A percentile compares a stretch with the other conserved stretches of the same genome.
phyloP scores from a whole-genome alignment of 30 jellyfish, hydroid and myxozoan species.

The Turritopsis dohrnii region DNA sequence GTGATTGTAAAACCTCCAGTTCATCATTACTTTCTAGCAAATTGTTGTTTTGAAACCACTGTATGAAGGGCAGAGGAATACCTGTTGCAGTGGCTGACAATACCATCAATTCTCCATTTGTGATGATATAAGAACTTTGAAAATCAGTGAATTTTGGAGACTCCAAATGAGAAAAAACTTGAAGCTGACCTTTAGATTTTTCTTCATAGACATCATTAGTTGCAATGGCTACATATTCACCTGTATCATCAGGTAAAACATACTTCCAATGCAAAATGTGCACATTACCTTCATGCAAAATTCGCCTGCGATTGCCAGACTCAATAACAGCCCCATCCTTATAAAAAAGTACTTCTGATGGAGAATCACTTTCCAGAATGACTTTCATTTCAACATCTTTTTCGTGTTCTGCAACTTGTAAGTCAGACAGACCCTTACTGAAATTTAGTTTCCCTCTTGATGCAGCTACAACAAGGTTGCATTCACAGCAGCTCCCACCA shows the following conservation, averaged over 20 bases:
- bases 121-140: conserved; percentile 17
- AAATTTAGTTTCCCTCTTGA: conserved; percentile 44
- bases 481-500: conserved; percentile 58
- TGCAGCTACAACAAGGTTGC: conserved; percentile 14
- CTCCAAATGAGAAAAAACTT: conserved; percentile 1
- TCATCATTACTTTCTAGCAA: conserved; percentile 18
- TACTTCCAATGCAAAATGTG: conserved; percentile 29
- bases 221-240: conserved; percentile 91
- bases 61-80: conserved; percentile 59
- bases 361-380: conserved; percentile 59
- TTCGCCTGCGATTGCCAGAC: conserved; percentile 25
- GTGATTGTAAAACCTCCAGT: background rate
- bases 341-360: conserved; percentile 59
- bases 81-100: conserved; percentile 51
- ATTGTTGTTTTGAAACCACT: conserved; percentile 53
- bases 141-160: conserved; percentile 23
- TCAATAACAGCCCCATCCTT: conserved; percentile 66
- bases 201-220: conserved; percentile 52
- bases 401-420: conserved; percentile 30
- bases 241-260: conserved; percentile 50
- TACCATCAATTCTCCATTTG: conserved; percentile 25
- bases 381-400: conserved; percentile 48
- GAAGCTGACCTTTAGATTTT: conserved; percentile 10
- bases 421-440: conserved; percentile 42
- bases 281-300: conserved; percentile 14